A percentile compares a stretch with the other conserved stretches of the same genome.
phyloP scores from a whole-genome alignment of 2,113 vertebrate genomes.

The Promerops cafer region DNA sequence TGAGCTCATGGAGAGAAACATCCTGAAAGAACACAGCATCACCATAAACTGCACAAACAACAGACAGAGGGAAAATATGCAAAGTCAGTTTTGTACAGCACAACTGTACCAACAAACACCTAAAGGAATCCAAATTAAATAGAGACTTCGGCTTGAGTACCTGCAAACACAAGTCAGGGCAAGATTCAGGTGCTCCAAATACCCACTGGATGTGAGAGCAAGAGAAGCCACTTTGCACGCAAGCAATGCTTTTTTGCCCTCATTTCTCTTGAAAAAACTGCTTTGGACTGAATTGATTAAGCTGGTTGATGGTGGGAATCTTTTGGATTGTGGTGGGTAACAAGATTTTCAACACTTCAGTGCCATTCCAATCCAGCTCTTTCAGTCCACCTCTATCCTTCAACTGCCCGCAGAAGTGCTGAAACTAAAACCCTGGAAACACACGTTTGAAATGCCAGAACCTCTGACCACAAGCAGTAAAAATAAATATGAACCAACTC shows the following conservation, averaged over 20 bases:
- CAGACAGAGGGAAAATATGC: not conserved
- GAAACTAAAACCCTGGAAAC: not conserved
- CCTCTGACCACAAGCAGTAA: not conserved
- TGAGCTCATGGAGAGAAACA: not conserved
- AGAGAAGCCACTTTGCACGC: not conserved
- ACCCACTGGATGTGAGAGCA: not conserved
- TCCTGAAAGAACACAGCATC: not conserved
- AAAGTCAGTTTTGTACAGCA: not conserved
- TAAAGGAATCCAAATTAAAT: not conserved
- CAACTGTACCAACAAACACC: not conserved
- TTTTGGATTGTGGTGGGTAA: not conserved
- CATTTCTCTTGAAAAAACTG: not conserved
- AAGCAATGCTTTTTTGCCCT: not conserved
- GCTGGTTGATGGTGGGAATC: not conserved
- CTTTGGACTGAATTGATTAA: not conserved
- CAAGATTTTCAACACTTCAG: not conserved
- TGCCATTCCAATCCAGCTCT: not conserved
- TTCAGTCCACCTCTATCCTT: not conserved
- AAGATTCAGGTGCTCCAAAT: not conserved
- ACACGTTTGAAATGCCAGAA: not conserved
- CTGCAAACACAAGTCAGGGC: fast-evolving
- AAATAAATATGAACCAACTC: not conserved
- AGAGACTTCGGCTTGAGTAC: not conserved
- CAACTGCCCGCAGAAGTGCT: not conserved
- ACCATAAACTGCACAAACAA: not conserved